phyloP scores from a whole-genome alignment of 2,888 invertebrate genomes.

The Alviniconcha strummeri region DNA sequence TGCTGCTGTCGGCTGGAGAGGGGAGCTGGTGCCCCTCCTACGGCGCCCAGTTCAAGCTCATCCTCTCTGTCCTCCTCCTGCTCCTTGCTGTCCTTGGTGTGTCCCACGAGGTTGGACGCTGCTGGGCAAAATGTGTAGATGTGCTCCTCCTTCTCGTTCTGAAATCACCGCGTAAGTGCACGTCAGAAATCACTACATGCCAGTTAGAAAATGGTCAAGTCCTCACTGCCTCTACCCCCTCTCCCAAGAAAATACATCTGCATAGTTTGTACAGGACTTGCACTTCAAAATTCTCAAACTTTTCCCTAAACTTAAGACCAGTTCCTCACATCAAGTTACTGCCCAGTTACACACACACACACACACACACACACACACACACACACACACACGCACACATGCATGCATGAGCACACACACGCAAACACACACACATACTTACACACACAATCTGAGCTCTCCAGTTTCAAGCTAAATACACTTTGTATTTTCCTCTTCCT shows the following conservation, averaged over 20 bases:
- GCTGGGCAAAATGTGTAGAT: constrained; percentile 47
- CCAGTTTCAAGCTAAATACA: too few relatives aligned
- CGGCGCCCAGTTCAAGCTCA: constrained; percentile 11
- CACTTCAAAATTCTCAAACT: too few relatives aligned
- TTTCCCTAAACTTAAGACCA: too few relatives aligned
- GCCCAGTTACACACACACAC: too few relatives aligned
- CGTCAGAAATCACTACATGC: neutral
- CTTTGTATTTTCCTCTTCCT: too few relatives aligned
- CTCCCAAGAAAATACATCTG: too few relatives aligned
- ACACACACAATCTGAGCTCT: neutral
- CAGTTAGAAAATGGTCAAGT: too few relatives aligned
- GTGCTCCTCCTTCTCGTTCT: constrained; percentile 45
- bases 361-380: too few relatives aligned
- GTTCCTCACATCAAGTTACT: too few relatives aligned
- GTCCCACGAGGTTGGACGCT: constrained; percentile 36
- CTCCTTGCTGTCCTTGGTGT: constrained; percentile 23
- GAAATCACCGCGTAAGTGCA: constrained; percentile 7
- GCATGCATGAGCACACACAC: neutral
- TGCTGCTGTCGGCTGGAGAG: constrained; percentile 4
- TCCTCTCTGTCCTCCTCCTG: constrained; percentile 37
- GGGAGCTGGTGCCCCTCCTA: constrained; percentile 24
- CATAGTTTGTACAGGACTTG: too few relatives aligned
- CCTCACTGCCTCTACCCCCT: too few relatives aligned
- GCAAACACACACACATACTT: neutral
- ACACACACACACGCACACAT: too few relatives aligned